A percentile compares a stretch with the other conserved stretches of the same genome.
Evolutionary conservation across 2,888 invertebrate species (phyloP).

Genomic region (Lasioglossum morio): DNA sequence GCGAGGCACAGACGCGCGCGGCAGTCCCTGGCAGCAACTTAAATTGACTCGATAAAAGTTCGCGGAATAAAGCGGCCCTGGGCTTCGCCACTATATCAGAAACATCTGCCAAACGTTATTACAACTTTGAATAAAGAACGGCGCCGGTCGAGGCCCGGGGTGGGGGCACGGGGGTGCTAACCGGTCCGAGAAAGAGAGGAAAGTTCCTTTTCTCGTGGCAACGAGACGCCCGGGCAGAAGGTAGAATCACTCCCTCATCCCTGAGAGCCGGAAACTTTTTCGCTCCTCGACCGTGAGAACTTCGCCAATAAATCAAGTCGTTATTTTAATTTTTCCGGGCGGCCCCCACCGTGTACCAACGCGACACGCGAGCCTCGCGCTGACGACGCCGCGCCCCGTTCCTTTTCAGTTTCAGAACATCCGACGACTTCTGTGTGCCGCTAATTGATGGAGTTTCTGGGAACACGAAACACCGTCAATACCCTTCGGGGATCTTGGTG

Average conservation of each 20-base stretch:
- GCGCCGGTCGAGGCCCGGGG: slow-evolving; percentile 59
- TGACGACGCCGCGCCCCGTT: slow-evolving; percentile 14
- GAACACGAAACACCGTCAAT: neutral
- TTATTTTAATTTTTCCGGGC: slow-evolving; percentile 76
- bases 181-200: slow-evolving; percentile 54
- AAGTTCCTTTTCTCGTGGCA: slow-evolving; percentile 51
- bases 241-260: slow-evolving; percentile 37
- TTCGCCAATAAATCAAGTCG: slow-evolving; percentile 74
- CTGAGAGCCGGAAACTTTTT: slow-evolving; percentile 61
- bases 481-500: neutral
- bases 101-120: slow-evolving; percentile 85
- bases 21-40: slow-evolving; percentile 81
- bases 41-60: slow-evolving; percentile 85
- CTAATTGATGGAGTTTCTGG: slow-evolving; percentile 11
- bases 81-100: slow-evolving; percentile 81
- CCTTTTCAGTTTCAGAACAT: neutral
- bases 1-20: slow-evolving; percentile 34
- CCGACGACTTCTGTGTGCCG: neutral
- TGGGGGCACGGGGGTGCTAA: slow-evolving; percentile 41
- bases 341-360: slow-evolving; percentile 24
- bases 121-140: slow-evolving; percentile 85
- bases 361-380: slow-evolving; percentile 35
- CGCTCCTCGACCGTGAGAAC: slow-evolving; percentile 70
- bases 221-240: slow-evolving; percentile 48
- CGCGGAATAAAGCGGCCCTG: slow-evolving; percentile 81